Evolutionary conservation across 2,888 invertebrate genomes (phyloP).

Genomic region (Acleris sparsana): DNA sequence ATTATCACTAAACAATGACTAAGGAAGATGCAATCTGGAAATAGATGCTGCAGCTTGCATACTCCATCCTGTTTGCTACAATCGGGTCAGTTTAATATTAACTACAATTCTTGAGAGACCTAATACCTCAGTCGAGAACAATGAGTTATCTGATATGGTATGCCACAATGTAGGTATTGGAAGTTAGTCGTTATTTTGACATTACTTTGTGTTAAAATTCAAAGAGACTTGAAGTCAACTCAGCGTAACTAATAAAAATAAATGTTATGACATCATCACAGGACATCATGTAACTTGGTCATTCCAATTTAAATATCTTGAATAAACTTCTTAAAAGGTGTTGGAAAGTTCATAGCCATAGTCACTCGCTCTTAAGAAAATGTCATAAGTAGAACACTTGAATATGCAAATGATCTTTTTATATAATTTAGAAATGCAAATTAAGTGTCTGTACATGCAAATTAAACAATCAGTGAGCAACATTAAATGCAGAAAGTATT

Average conservation of each 20-base stretch:
- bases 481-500: conserved; percentile 17
- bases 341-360: background rate
- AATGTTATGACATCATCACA: too few species aligned
- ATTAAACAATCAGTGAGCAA: conserved; percentile 8
- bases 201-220: too few species aligned
- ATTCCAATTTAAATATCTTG: too few species aligned
- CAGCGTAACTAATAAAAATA: too few species aligned
- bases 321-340: too few species aligned
- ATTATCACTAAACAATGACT: conserved; percentile 52
- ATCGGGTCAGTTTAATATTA: conserved; percentile 60
- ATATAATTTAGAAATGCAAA: conserved; percentile 8
- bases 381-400: conserved; percentile 12
- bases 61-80: conserved; percentile 57
- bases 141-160: background rate
- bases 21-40: conserved; percentile 47
- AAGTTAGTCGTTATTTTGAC: too few species aligned
- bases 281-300: too few species aligned
- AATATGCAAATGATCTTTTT: background rate
- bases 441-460: conserved; percentile 5
- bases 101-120: conserved; percentile 39
- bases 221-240: too few species aligned
- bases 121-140: too few species aligned
- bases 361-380: conserved; percentile 12
- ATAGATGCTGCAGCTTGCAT: conserved; percentile 51
- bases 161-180: background rate